Percentiles rank a stretch among this genome's conserved stretches.
These are phyloP conservation scores for Chaetophractus vellerosus DNA, from an alignment of 2,797 vertebrate genomes.

Conservation along the genomic window DNA sequence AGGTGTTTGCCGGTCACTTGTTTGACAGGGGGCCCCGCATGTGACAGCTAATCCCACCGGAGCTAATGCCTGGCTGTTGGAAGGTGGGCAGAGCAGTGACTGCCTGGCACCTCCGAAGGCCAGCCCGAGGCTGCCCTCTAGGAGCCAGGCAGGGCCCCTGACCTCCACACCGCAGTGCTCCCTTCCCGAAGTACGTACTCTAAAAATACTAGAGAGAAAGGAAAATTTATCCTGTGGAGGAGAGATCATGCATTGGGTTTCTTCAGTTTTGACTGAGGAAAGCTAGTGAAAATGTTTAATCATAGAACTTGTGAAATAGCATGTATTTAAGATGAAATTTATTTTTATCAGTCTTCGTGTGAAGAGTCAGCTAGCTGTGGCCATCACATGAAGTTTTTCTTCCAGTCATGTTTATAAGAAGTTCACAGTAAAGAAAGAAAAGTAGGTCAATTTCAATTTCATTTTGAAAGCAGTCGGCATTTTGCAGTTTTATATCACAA, in stretches of 20 bases:
- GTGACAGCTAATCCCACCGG: neutral
- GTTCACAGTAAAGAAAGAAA: conserved; percentile 40
- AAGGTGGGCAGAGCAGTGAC: neutral
- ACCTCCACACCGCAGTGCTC: neutral
- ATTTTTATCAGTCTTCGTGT: conserved; percentile 17
- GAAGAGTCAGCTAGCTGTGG: conserved; percentile 50
- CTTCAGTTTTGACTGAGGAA: conserved; percentile 62
- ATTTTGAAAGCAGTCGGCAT: neutral
- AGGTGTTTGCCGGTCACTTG: neutral
- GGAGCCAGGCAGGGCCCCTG: neutral
- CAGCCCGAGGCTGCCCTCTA: neutral
- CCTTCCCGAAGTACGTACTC: neutral
- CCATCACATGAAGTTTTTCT: conserved; percentile 40
- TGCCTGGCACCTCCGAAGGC: neutral
- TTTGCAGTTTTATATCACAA: neutral
- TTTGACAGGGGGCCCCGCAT: neutral
- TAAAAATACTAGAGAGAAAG: neutral
- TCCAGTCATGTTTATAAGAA: conserved; percentile 9
- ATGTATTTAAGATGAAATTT: conserved; percentile 63
- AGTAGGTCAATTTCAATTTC: conserved; percentile 18
- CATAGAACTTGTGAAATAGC: conserved; percentile 64
- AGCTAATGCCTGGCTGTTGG: neutral
- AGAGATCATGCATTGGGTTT: conserved; percentile 49
- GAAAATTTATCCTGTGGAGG: neutral
- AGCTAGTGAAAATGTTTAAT: conserved; percentile 61